Percentiles rank a stretch among this genome's conserved stretches.
phyloP scores from a whole-genome alignment of 2,888 invertebrate genomes.

The Allacma fusca region DNA sequence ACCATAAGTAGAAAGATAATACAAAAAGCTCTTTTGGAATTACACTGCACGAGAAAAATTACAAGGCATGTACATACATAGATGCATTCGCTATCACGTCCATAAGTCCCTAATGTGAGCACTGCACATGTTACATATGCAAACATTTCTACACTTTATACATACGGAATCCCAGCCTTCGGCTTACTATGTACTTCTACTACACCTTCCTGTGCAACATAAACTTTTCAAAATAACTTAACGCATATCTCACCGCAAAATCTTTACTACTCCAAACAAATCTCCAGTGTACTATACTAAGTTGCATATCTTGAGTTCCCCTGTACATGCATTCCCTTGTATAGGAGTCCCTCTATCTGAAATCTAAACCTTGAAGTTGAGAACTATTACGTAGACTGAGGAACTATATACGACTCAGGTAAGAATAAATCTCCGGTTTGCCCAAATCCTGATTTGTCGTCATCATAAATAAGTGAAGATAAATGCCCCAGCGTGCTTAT shows the following conservation, averaged over 20 bases:
- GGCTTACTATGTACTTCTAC: neutral
- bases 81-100: too few species aligned
- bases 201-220: neutral
- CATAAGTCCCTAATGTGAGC: too few species aligned
- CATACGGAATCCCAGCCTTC: too few species aligned
- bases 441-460: constrained; percentile 41
- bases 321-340: too few species aligned
- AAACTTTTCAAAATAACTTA: constrained; percentile 14
- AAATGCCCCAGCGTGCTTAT: constrained; percentile 14
- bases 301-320: too few species aligned
- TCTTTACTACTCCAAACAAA: neutral
- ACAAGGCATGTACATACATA: neutral
- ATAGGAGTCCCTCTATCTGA: too few species aligned
- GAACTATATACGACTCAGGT: neutral
- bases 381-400: neutral
- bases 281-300: too few species aligned
- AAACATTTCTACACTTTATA: too few species aligned
- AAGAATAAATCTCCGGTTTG: constrained; percentile 38
- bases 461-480: constrained; percentile 40
- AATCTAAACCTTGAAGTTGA: neutral
- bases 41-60: neutral
- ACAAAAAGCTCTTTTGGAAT: neutral
- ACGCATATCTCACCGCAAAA: constrained; percentile 40
- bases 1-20: constrained; percentile 5
- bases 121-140: too few species aligned